Base-by-base conservation (phyloP, 1,140 invertebrate species). In the Pygmarrhopalites habei region DNA sequence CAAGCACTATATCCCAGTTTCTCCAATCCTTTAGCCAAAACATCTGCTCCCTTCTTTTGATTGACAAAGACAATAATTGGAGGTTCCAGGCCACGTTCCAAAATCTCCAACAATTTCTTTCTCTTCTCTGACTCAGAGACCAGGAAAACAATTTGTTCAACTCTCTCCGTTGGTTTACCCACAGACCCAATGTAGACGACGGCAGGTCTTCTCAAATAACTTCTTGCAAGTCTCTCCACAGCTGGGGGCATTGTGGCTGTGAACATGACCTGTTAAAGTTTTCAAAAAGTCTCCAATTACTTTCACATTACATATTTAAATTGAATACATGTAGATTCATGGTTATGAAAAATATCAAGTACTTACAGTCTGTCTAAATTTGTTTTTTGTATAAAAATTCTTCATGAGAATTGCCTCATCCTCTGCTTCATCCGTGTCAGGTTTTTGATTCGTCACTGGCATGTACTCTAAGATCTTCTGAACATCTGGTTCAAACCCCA, bases 191-290 rank as follows among this genome's bases (percentile, higher is more conserved):
- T 99, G 73, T 99, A 98, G 0, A 99, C 97, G 4, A 97, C 89
- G 12, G 95, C 93, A 2, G 97, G 97, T 73, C 97, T 81, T 60
- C 97, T 80, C 7, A 99, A 77, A 79, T 99, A 99, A 30, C 87
- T 92, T 68, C 94, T 82, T 0, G 97, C 97, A 51, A 99, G 78
- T 69, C 96, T 81, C 79, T 99, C 97, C 2, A 99, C 94, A 7
- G 95, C 90, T 1, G 96, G 86, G 7, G 95, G 95, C 97, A 99
- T 99, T 71, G 97, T 99, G 19, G 97, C 97, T 44, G 97, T 99
- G 78, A 99, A 99, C 97, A 99, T 99, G 65, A n/a, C n/a, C n/a
- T n/a, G n/a, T n/a, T n/a, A n/a, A n/a, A 99, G 96, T 73, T 96
- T 99, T 87, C 89, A 73, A 46, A 76, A 75, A 67, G n/a, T 32